Base-by-base conservation (phyloP, 2,797 vertebrate species). In the Podargus strigoides region DNA sequence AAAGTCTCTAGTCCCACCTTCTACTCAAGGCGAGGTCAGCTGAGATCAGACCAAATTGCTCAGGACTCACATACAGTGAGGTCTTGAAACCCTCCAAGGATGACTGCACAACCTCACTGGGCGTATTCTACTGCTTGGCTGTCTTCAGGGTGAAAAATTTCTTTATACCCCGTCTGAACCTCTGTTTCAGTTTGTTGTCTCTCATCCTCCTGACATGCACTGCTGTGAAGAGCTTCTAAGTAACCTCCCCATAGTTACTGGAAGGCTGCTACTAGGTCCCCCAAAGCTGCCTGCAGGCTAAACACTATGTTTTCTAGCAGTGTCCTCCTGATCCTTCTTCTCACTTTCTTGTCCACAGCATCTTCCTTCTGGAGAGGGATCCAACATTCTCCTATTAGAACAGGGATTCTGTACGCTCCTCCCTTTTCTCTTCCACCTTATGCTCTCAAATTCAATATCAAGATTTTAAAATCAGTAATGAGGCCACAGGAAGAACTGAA, bases 151-250 rank as follows among this genome's bases (percentile, higher is more conserved):
- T 73, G 55, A 58, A 60, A 60, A 85, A 53, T 20, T 46, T 86
- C 16, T 32, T 30, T 53, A 23, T 63, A 62, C 12, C 11, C 42
- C 42, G 4, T 22, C 20, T 34, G 58, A 66, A 80, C 34, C 50
- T 62, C 12, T 56, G 7, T 10, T 49, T 76, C 23, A 9, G 4
- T 74, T 66, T 62, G 37, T 37, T 49, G 24, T 70, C 32, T 70
- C 32, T 76, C 68, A n/a, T 76, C 6, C 73, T 84, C 24, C 42
- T 10, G 1, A 23, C 0, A 1, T 1, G 4, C 28, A 12, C 5
- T 73, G 55, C 60, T 66, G 36, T 14, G 3, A 66, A 53, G 19
- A 9, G 3, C 44, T 83, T 41, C 59, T 59, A 64, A 18, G 42
- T 77, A 41, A 52, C 28, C 9, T 82, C 28, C 9, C 79, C 49